These are phyloP conservation scores for Gymnarchus niloticus DNA, from an alignment of 2,113 vertebrate species.

Conservation along the genomic window DNA sequence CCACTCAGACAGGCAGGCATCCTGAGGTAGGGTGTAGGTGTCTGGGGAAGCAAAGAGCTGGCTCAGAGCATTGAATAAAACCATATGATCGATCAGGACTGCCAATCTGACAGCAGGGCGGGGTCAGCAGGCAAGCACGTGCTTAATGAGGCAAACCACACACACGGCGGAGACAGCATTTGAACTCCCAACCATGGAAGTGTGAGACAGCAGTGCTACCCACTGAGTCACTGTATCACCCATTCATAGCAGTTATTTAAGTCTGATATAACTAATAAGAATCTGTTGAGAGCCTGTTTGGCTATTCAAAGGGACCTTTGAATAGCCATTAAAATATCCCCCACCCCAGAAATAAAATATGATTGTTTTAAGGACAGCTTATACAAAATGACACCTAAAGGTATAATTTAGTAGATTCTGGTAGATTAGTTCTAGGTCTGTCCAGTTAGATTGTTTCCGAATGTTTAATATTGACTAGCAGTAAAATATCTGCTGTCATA, in stretches of 20 bases:
- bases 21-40: no score
- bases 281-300: conserved; percentile 1
- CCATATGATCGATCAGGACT: no score
- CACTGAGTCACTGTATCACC: neutral
- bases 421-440: neutral
- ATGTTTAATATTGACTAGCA: neutral
- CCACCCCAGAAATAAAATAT: no score
- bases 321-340: neutral
- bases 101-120: no score
- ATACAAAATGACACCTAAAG: neutral
- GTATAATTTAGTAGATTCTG: neutral
- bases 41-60: no score
- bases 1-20: no score
- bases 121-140: no score
- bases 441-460: neutral
- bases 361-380: neutral
- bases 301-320: neutral
- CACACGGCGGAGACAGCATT: neutral
- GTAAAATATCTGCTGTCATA: neutral
- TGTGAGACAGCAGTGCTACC: neutral
- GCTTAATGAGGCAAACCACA: no score
- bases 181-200: neutral
- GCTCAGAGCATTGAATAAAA: no score
- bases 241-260: neutral
- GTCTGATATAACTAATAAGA: neutral